A percentile compares a stretch with the other conserved stretches of the same genome.
phyloP scores from a whole-genome alignment of 2,113 vertebrate species.

The Dipodomys merriami region DNA sequence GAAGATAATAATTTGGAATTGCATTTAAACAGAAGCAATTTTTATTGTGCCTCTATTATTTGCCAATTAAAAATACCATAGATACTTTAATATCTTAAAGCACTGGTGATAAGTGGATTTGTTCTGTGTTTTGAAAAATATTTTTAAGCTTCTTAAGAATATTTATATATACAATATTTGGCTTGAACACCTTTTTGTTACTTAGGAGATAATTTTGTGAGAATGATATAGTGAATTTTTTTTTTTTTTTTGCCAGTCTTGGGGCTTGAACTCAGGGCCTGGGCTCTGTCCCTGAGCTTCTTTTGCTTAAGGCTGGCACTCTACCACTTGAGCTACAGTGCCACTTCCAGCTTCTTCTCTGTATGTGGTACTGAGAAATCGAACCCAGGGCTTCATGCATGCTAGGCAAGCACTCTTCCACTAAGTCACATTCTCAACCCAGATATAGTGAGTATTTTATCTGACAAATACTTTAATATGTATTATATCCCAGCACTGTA shows the following conservation, averaged over 20 bases:
- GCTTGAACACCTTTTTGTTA: constrained; percentile 9
- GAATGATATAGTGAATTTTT: constrained; percentile 40
- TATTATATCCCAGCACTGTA: neutral
- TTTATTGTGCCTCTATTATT: constrained; percentile 8
- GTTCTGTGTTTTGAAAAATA: constrained; percentile 37
- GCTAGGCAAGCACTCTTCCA: too few species aligned
- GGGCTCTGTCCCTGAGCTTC: too few species aligned
- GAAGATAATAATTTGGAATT: constrained; percentile 37
- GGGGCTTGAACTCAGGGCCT: too few species aligned
- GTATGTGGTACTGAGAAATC: too few species aligned
- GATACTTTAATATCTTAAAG: constrained; percentile 44
- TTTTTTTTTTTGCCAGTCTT: too few species aligned
- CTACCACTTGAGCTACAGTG: too few species aligned
- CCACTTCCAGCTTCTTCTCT: too few species aligned
- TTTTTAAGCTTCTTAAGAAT: constrained; percentile 31
- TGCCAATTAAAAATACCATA: neutral
- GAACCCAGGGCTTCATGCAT: too few species aligned
- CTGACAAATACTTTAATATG: constrained; percentile 55
- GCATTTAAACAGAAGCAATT: constrained; percentile 26
- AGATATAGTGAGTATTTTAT: constrained; percentile 23
- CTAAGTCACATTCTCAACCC: too few species aligned
- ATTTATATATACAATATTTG: neutral
- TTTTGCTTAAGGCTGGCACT: too few species aligned
- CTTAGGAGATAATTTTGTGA: constrained; percentile 17
- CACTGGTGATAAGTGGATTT: constrained; percentile 21